Evolutionary conservation across 1,140 invertebrate genomes (phyloP).

Genomic region (Lasioglossum albipes): DNA sequence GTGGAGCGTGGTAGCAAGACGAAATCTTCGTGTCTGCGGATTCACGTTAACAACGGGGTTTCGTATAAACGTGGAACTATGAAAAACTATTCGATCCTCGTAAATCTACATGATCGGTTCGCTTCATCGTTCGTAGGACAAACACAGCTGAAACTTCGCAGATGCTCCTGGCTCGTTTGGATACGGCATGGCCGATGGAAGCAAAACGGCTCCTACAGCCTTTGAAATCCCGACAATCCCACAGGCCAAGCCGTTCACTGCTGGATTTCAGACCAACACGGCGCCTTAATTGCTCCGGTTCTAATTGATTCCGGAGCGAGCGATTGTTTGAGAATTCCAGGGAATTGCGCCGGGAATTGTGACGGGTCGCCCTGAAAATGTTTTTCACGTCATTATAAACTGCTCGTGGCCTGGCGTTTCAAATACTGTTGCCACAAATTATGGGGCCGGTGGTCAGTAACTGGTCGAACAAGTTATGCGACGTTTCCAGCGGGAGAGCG

Average conservation of each 20-base stretch:
- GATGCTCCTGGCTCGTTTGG: no score
- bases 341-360: not conserved
- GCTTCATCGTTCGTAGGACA: no score
- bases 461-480: not conserved
- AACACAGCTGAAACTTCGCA: no score
- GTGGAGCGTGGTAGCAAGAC: no score
- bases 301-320: not conserved
- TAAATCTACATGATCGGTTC: no score
- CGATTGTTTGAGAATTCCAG: not conserved
- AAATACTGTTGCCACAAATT: not conserved
- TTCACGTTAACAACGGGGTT: no score
- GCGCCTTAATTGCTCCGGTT: constrained; percentile 2
- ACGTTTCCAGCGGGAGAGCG: not conserved
- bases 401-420: not conserved
- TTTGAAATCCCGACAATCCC: not conserved
- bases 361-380: not conserved
- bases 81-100: no score
- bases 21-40: no score
- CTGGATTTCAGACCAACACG: not conserved
- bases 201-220: not conserved
- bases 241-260: not conserved
- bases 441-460: not conserved
- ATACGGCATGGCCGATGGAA: not conserved
- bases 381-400: not conserved
- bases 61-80: no score